A percentile compares a stretch with the other conserved stretches of the same genome.
These are phyloP conservation scores for Melanchra persicariae DNA, from an alignment of 2,888 invertebrate species.

Conservation along the genomic window DNA sequence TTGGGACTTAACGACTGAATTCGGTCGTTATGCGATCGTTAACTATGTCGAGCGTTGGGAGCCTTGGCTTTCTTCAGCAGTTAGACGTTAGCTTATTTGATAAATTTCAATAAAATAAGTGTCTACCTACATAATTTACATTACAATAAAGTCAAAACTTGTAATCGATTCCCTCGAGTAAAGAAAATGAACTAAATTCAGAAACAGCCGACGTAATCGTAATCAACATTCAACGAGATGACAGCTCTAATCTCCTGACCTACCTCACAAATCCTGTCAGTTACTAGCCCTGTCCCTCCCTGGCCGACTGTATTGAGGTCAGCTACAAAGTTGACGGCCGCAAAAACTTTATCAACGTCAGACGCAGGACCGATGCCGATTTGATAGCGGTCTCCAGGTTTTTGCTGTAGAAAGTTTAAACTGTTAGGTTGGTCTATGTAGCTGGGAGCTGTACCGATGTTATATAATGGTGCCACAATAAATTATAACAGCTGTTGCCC, in stretches of 20 bases:
- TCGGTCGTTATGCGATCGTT: no score
- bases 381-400: constrained; percentile 51
- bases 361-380: constrained; percentile 37
- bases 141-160: neutral
- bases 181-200: neutral
- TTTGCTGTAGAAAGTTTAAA: constrained; percentile 27
- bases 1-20: no score
- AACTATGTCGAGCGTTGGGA: no score
- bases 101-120: neutral
- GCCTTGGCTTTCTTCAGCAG: no score
- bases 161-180: neutral
- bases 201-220: constrained; percentile 1
- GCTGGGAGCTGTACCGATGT: neutral
- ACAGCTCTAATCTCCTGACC: constrained; percentile 41
- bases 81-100: neutral
- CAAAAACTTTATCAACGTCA: constrained; percentile 63
- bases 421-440: neutral
- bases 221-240: constrained; percentile 16
- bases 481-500: neutral
- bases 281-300: constrained; percentile 12
- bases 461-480: neutral
- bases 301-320: constrained; percentile 44
- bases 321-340: constrained; percentile 21
- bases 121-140: neutral
- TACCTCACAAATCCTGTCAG: constrained; percentile 39